These are phyloP conservation scores for Aplidium turbinatum DNA, from an alignment of 23 tunicate species.

Conservation along the genomic window DNA sequence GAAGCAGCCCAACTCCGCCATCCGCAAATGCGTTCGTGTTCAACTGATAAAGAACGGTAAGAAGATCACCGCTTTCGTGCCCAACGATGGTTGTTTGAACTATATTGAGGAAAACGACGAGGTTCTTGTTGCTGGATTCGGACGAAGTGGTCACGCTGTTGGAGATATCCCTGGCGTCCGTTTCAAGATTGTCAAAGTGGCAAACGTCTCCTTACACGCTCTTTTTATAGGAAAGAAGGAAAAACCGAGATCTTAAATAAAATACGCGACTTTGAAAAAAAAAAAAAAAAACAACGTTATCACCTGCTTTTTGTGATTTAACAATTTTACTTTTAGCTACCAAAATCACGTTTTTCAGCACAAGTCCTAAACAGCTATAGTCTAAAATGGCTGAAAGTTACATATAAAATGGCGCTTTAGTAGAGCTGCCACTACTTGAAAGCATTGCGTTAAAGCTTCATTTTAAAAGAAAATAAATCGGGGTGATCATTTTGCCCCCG, in stretches of 20 bases:
- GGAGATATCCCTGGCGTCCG: conserved; percentile 99
- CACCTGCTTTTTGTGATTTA: too few relatives aligned
- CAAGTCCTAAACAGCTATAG: too few relatives aligned
- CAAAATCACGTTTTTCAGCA: too few relatives aligned
- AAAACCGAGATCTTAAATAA: conserved; percentile 89
- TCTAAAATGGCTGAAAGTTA: too few relatives aligned
- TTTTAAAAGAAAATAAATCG: too few relatives aligned
- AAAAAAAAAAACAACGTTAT: too few relatives aligned
- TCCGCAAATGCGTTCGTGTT: conserved; percentile 97
- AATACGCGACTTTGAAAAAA: too few relatives aligned
- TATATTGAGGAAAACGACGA: conserved; percentile 99
- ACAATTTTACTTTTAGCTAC: too few relatives aligned
- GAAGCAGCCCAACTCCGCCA: conserved; percentile 99
- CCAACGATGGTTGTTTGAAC: conserved; percentile 98
- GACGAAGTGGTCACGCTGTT: conserved; percentile 99
- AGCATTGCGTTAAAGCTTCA: too few relatives aligned
- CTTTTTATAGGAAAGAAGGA: conserved; percentile 99
- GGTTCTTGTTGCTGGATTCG: conserved; percentile 99
- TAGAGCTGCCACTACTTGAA: too few relatives aligned
- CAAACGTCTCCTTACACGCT: conserved; percentile 96
- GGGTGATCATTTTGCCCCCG: too few relatives aligned
- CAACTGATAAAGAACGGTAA: conserved; percentile 99
- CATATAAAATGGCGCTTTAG: too few relatives aligned
- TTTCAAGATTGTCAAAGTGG: conserved; percentile 99
- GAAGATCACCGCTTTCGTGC: conserved; percentile 99